Conservation (phyloP, 1,140 invertebrate genomes). For the Thaumetopoea pityocampa region DNA sequence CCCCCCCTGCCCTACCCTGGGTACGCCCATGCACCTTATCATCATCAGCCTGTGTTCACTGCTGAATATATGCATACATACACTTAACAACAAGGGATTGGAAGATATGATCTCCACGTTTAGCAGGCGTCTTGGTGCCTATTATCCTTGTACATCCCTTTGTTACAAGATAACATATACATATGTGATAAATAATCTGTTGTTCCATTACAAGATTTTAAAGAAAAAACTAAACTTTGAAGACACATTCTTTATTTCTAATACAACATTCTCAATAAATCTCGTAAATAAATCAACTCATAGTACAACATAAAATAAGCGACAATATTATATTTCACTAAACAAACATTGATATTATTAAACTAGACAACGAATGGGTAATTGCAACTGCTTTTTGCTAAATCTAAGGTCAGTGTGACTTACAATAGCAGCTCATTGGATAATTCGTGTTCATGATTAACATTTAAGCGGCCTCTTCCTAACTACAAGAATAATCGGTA, state of each 20-base stretch:
- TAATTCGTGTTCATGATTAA: slow-evolving; percentile 30
- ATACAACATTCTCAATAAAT: slow-evolving; percentile 46
- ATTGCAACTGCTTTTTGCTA: slow-evolving; percentile 13
- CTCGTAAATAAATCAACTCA: slow-evolving; percentile 33
- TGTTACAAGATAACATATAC: too few species aligned
- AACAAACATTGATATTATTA: slow-evolving; percentile 13
- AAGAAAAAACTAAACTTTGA: slow-evolving; percentile 13
- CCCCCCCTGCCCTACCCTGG: too few species aligned
- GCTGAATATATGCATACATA: too few species aligned
- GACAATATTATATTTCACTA: slow-evolving; percentile 18
- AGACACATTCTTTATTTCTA: slow-evolving; percentile 63
- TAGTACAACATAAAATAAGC: slow-evolving; percentile 32
- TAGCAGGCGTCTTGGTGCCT: too few species aligned
- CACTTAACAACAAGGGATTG: too few species aligned
- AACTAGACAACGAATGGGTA: slow-evolving; percentile 14
- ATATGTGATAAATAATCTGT: too few species aligned
- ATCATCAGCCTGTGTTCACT: too few species aligned
- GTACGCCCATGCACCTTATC: too few species aligned
- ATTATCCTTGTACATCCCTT: too few species aligned
- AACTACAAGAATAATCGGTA: slow-evolving; percentile 17
- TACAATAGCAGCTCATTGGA: slow-evolving; percentile 27
- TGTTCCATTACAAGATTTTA: too few species aligned
- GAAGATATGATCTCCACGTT: too few species aligned
- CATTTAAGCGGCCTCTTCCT: slow-evolving; percentile 21
- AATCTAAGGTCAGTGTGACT: slow-evolving; percentile 26